A percentile compares a stretch with the other conserved stretches of the same genome.
Evolutionary conservation across 2,888 invertebrate species (phyloP).

Genomic region (Drosophila fulvimacula): DNA sequence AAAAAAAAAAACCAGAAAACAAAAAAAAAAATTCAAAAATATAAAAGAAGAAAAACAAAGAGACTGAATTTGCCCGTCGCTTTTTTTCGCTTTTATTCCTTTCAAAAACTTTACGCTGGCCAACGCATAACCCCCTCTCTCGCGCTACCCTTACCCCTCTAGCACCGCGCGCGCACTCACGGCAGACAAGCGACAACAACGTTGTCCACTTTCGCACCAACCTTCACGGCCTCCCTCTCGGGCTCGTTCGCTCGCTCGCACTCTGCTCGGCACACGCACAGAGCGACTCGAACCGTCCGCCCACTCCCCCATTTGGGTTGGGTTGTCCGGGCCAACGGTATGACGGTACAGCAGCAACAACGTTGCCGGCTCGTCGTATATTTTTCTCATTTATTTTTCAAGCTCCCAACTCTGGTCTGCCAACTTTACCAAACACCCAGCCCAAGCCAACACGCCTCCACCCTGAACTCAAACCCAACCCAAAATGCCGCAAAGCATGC

Average conservation of each 20-base stretch:
- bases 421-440: conserved; percentile 44
- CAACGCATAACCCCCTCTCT: conserved; percentile 24
- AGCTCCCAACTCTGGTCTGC: conserved; percentile 60
- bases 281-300: conserved; percentile 5
- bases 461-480: conserved; percentile 20
- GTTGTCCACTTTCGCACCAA: conserved; percentile 77
- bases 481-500: conserved; percentile 62
- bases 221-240: conserved; percentile 12
- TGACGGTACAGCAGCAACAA: conserved; percentile 68
- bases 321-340: conserved; percentile 70
- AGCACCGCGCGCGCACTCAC: conserved; percentile 17
- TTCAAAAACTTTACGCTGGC: conserved; percentile 72
- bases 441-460: not conserved
- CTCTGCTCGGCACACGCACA: conserved; percentile 32
- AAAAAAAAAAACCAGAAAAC: conserved; percentile 1
- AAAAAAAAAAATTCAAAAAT: not conserved
- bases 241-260: conserved; percentile 9
- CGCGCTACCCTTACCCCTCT: not conserved
- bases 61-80: conserved; percentile 37
- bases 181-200: conserved; percentile 77
- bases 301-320: conserved; percentile 8
- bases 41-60: conserved; percentile 26
- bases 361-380: conserved; percentile 78
- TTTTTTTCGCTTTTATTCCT: conserved; percentile 59
- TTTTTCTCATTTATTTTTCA: conserved; percentile 81